phyloP scores from a whole-genome alignment of 2,888 invertebrate genomes.

The Drosophila colorata region DNA sequence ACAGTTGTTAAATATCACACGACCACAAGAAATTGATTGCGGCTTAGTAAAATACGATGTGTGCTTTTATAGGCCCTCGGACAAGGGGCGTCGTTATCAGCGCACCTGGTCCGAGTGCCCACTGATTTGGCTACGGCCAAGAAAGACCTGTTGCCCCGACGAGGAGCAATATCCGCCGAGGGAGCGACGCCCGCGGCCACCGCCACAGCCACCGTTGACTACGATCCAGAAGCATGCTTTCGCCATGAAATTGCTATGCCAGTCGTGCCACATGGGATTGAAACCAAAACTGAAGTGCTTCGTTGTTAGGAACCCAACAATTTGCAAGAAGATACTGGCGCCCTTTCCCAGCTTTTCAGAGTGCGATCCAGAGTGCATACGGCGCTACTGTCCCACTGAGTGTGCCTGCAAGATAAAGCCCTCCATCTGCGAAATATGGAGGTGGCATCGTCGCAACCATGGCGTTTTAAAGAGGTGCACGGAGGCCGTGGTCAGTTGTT shows the following conservation, averaged over 20 bases:
- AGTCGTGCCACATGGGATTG: accelerated
- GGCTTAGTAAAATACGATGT: constrained; percentile 32
- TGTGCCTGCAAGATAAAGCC: constrained; percentile 39
- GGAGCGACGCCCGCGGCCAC: constrained; percentile 22
- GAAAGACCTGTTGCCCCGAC: constrained; percentile 49
- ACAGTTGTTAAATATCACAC: constrained; percentile 28
- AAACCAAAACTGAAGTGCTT: constrained; percentile 1
- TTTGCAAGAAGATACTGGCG: constrained; percentile 33
- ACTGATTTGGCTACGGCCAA: constrained; percentile 34
- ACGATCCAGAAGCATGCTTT: constrained; percentile 15
- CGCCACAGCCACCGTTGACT: background rate
- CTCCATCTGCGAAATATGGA: constrained; percentile 50
- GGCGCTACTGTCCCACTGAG: constrained; percentile 37
- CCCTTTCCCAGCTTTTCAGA: constrained; percentile 64
- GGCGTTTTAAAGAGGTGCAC: constrained; percentile 25
- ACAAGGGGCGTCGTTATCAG: constrained; percentile 46
- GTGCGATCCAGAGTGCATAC: constrained; percentile 9
- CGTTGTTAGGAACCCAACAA: accelerated
- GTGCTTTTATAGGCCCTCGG: constrained; percentile 40
- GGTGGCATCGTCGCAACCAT: background rate
- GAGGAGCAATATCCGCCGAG: constrained; percentile 10
- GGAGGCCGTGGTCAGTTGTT: constrained; percentile 23
- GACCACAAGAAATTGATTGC: constrained; percentile 5
- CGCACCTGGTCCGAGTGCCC: constrained; percentile 59
- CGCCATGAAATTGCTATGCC: constrained; percentile 29